phyloP scores from a whole-genome alignment of 2,113 vertebrate species.

The Rhombomys opimus region DNA sequence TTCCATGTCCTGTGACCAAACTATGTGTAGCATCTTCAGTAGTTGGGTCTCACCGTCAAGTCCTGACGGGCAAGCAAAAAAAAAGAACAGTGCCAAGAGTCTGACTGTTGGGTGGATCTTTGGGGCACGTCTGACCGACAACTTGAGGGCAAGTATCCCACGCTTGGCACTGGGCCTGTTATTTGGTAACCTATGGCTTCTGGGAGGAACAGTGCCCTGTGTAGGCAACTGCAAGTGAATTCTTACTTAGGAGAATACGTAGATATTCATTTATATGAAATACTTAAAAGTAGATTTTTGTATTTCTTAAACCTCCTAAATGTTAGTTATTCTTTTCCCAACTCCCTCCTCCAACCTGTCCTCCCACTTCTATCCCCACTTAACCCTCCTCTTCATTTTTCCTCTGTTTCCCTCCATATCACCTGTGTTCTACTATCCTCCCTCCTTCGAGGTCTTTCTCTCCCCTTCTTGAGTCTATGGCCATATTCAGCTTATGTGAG shows the following conservation, averaged over 20 bases:
- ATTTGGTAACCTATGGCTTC: not conserved
- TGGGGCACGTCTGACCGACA: no score
- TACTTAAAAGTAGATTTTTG: not conserved
- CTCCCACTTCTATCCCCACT: not conserved
- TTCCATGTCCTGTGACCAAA: not conserved
- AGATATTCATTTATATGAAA: not conserved
- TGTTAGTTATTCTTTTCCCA: not conserved
- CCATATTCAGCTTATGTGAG: not conserved
- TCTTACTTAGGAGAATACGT: not conserved
- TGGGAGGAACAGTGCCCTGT: not conserved
- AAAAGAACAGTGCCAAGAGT: not conserved
- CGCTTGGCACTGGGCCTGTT: not conserved
- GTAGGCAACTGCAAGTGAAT: not conserved
- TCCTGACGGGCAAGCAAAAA: not conserved
- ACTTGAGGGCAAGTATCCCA: not conserved
- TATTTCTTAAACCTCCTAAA: not conserved
- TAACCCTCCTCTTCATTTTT: not conserved
- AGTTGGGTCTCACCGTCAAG: not conserved
- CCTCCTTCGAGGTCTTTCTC: not conserved
- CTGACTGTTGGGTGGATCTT: not conserved
- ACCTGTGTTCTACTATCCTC: not conserved
- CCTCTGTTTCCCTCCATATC: not conserved
- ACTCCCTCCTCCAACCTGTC: no score
- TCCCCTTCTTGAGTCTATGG: not conserved
- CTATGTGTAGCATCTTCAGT: not conserved